Evolutionary conservation across 2,888 invertebrate species (phyloP), one percentile per base, ranked within the genome.

Genomic region (Dryocosmus kuriphilus): DNA sequence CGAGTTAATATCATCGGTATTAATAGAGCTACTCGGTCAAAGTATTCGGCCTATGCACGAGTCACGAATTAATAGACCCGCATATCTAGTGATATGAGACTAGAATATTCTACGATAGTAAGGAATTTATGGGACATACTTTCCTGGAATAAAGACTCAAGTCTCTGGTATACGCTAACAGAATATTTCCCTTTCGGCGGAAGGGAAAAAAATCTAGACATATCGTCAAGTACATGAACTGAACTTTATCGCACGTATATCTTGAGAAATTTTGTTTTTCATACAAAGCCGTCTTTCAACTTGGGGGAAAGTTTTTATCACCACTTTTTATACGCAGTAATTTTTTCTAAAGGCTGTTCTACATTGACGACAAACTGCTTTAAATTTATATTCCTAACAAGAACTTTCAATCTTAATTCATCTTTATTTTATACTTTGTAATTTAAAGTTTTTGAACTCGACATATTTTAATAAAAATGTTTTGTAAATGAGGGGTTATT

Each of bases 1-100:
- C 32, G 67, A 71, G 62, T 77, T 79, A 80, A 82, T 83, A 84
- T 83, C 84, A 81, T 41, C 24, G 81, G 77, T 86, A 80, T 85
- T 86, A 88, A 87, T 84, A 84, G 82, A 82, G 75, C 16, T 14
- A 3, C 41, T 41, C 41, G 2, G 9, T 32, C 32, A 38, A 11
- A 14, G 16, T 7, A 62, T 9, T 11, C 14, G 7, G 27, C 65
- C 65, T 65, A 65, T 41, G 41, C 41, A 65, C 41, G 16, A 61
- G 30, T 30, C 30, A 61, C 61, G 38, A 65, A 65, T 65, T 65
- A n/a, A n/a, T n/a, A 65, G 65, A 65, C 51, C 51, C 41, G 14
- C 24, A 65, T n/a, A n/a, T n/a, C 1, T 51, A 41, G n/a, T 62
- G 14, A 38, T 41, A 24, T 41, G 41, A 24, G 16, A 24, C 27